phyloP scores from a whole-genome alignment of 2,113 vertebrate species.

The Excalfactoria chinensis region DNA sequence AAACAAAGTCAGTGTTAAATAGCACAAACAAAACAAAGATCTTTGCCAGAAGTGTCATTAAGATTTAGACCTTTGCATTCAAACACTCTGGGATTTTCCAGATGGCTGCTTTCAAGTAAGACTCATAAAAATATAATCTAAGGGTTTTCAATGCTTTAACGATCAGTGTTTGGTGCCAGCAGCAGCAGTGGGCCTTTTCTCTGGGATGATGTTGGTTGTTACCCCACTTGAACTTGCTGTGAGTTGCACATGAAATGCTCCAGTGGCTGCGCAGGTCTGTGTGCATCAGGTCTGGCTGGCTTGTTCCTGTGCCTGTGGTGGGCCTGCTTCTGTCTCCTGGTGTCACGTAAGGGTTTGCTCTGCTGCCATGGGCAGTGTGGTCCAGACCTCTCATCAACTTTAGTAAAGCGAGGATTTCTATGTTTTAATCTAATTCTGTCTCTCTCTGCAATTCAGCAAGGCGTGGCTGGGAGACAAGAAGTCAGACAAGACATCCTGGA shows the following conservation, averaged over 20 bases:
- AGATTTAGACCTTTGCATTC: neutral
- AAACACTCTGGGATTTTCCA: neutral
- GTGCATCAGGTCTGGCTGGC: neutral
- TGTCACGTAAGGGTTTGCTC: accelerated
- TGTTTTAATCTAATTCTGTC: neutral
- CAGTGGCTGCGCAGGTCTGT: neutral
- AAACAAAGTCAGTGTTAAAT: neutral
- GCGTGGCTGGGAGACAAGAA: neutral
- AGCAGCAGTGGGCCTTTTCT: neutral
- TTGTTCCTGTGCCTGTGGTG: accelerated
- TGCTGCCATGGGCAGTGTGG: neutral
- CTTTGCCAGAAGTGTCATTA: neutral
- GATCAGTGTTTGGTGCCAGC: accelerated
- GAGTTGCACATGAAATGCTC: neutral
- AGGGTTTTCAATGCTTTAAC: neutral
- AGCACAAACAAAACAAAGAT: neutral
- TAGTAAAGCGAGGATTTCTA: neutral
- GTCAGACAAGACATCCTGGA: neutral
- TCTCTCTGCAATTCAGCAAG: neutral
- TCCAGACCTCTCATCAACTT: neutral
- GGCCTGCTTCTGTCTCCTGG: accelerated
- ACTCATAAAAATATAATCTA: neutral
- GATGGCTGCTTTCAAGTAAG: neutral
- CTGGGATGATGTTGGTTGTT: neutral
- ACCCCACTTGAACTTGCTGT: neutral